phyloP scores from a whole-genome alignment of 2,888 invertebrate species.

The Prionchulus punctatus region DNA sequence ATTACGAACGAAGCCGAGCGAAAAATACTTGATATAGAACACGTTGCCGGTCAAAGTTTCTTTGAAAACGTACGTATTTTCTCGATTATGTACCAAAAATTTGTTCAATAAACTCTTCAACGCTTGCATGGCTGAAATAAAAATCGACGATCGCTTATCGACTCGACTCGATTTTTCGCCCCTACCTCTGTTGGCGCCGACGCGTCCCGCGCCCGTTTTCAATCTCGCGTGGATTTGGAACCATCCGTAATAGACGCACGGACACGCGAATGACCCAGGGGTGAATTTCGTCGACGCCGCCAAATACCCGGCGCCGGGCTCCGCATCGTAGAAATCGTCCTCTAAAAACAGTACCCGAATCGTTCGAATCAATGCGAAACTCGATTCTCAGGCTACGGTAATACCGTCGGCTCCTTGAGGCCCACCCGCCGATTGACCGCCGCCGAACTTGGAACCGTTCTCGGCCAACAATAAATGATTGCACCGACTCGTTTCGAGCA shows the following conservation, averaged over 20 bases:
- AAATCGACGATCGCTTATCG: background rate
- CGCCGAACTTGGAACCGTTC: background rate
- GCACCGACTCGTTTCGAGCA: conserved; percentile 50
- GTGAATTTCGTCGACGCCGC: conserved; percentile 32
- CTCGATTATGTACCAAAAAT: conserved; percentile 53
- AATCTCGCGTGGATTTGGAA: conserved; percentile 54
- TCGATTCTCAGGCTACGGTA: conserved; percentile 34
- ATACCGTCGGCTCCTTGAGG: background rate
- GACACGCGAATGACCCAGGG: conserved; percentile 55
- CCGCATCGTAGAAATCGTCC: conserved; percentile 19
- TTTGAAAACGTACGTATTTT: conserved; percentile 56
- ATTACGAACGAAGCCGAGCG: background rate
- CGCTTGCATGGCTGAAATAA: conserved; percentile 38
- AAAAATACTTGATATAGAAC: conserved; percentile 4
- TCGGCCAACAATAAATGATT: conserved; percentile 48
- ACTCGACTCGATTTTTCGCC: background rate
- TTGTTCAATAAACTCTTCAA: conserved; percentile 49
- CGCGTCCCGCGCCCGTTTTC: conserved; percentile 35
- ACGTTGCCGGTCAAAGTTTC: background rate
- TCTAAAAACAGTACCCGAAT: conserved; percentile 14
- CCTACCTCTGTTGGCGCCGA: conserved; percentile 20
- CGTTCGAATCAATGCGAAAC: conserved; percentile 39
- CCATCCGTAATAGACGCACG: conserved; percentile 52
- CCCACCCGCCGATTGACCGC: background rate
- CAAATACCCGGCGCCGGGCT: conserved; percentile 4